Evolutionary conservation across 2,113 vertebrate genomes (phyloP).

Genomic region (Aleadryas rufinucha): DNA sequence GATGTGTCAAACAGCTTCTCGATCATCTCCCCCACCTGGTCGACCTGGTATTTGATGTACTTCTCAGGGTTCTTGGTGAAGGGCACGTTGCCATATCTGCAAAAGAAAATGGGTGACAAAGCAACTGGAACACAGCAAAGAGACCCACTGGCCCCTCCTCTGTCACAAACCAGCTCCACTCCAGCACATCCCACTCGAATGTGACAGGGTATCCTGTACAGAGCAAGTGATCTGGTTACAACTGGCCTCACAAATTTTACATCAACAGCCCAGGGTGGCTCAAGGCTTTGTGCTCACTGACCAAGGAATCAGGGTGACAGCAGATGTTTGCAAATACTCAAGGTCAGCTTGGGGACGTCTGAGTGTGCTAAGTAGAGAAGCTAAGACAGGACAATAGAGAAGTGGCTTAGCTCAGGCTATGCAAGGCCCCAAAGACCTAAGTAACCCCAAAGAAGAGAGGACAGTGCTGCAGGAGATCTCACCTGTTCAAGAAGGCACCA

Average conservation of each 20-base stretch:
- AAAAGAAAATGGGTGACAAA: not conserved
- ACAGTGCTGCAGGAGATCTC: not conserved
- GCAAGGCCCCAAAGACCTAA: not conserved
- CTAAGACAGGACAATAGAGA: not conserved
- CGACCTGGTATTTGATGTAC: conserved; percentile 91
- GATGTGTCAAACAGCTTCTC: conserved; percentile 96
- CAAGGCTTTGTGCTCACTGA: not conserved
- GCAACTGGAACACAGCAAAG: not conserved
- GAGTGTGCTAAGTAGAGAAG: not conserved
- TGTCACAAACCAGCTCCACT: not conserved
- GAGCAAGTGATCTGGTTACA: not conserved
- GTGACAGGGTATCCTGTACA: not conserved
- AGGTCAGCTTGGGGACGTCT: not conserved
- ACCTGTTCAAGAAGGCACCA: conserved; percentile 87
- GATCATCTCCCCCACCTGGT: conserved; percentile 96
- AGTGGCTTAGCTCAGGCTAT: not conserved
- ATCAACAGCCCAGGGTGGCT: not conserved
- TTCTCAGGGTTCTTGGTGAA: conserved; percentile 98
- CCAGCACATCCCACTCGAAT: not conserved
- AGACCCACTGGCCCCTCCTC: not conserved
- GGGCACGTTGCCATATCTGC: conserved; percentile 85
- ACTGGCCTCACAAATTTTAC: not conserved
- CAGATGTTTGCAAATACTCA: not conserved
- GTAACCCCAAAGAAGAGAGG: not conserved
- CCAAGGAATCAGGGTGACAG: not conserved